Base-by-base conservation (phyloP, 2,888 invertebrate species). In the Lasioglossum leucozonium region DNA sequence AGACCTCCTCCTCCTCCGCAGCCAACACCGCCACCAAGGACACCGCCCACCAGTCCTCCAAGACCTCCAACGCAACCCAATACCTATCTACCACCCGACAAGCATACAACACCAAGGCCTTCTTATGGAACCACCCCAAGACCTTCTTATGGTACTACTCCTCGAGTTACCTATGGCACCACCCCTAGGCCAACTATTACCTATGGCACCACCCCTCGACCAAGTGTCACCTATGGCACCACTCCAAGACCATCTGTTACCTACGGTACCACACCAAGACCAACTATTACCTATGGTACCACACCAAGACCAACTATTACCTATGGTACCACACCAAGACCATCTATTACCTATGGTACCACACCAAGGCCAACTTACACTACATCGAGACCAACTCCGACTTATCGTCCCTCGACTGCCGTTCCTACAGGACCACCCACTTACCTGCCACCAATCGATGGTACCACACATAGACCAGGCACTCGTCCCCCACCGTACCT, bases 1-100 rank as follows among this genome's bases (percentile, higher is more conserved):
- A 80, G 86, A 67, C 88, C 90, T 72, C 88, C 95, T 88, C 88
- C 90, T 69, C 88, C 95, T 88, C 93, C 95, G 18, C 95, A 95
- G 10, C 37, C 82, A 26, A 92, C 95, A n/a, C 95, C 95, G 1
- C 58, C 77, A 34, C 74, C 80, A 18, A 77, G 84, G 22, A 84
- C 89, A 30, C 89, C 65, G 0, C n/a, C 75, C 5, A 58, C 75
- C 3, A 58, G 30, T 0, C 47, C 73, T 13, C 87, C 72, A 10
- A 26, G 71, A 51, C 44, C 86, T 26, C 72, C 86, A 18, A 51
- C 69, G 40, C 47, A 79, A 16, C 5, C 74, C 10, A 55, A 58
- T 16, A 51, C 82, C 44, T 80, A 83, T 16, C 44, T 79, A 16
- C 83, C 80, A 30, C 83, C 83, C 3, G 72, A 78, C 4, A 37